phyloP scores from a whole-genome alignment of 2,888 invertebrate genomes.

The Patella pellucida region DNA sequence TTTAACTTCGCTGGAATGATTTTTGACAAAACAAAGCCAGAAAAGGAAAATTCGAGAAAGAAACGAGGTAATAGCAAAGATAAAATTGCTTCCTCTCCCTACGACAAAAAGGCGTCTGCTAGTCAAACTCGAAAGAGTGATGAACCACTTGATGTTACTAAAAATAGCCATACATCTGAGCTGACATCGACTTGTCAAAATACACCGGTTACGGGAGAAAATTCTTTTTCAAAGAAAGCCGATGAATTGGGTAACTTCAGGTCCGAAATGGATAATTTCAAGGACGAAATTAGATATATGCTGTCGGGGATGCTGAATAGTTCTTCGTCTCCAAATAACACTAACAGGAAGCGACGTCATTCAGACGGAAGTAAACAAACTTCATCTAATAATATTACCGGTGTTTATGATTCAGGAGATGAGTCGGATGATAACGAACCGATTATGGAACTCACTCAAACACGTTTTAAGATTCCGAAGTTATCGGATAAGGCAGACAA shows the following conservation, averaged over 20 bases:
- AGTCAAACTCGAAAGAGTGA: background rate
- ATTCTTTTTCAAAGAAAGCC: background rate
- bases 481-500: background rate
- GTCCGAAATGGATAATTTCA: background rate
- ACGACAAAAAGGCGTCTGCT: constrained; percentile 4
- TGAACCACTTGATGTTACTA: background rate
- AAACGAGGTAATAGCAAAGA: background rate
- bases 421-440: background rate
- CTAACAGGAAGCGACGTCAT: background rate
- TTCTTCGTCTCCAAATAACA: background rate
- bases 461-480: background rate
- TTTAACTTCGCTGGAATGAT: constrained; percentile 4
- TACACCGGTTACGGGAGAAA: background rate
- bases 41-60: background rate
- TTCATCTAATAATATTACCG: background rate
- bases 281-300: background rate
- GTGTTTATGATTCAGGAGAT: background rate
- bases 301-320: background rate
- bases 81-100: background rate
- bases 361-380: background rate
- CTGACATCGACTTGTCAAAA: background rate
- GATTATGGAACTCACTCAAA: background rate
- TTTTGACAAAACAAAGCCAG: background rate
- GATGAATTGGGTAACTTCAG: background rate
- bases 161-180: background rate